A percentile compares a stretch with the other conserved stretches of the same genome.
These are phyloP conservation scores for Aquila chrysaetos DNA, from an alignment of 2,797 vertebrate genomes.

Conservation along the genomic window DNA sequence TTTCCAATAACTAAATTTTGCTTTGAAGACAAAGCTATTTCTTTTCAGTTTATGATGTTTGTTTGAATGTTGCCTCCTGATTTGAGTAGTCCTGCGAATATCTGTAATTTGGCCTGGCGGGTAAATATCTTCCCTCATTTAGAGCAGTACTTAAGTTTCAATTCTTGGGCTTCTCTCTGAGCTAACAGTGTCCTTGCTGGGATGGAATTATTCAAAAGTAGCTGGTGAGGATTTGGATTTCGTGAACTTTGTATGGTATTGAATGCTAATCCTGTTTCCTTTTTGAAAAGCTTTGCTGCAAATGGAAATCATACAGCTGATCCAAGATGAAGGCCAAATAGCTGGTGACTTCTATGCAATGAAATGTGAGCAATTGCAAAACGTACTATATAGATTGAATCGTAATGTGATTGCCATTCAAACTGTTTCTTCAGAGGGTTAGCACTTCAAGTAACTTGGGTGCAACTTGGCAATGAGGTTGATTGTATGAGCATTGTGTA, in stretches of 20 bases:
- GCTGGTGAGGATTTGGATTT: background rate
- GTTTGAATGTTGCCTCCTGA: background rate
- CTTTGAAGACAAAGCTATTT: background rate
- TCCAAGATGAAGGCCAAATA: background rate
- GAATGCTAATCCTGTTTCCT: background rate
- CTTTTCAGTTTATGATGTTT: background rate
- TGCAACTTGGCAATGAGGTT: background rate
- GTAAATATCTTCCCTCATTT: background rate
- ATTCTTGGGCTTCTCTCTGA: background rate
- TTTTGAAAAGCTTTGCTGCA: background rate
- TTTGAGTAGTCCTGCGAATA: background rate
- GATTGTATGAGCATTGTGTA: background rate
- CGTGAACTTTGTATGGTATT: background rate
- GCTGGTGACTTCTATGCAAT: background rate
- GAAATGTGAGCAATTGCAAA: background rate
- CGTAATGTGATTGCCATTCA: background rate
- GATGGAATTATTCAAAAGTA: background rate
- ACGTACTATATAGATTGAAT: background rate
- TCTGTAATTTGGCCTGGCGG: background rate
- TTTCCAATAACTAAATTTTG: background rate
- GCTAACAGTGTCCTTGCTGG: background rate
- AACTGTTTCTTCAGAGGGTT: background rate
- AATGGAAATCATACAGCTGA: background rate
- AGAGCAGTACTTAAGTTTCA: background rate
- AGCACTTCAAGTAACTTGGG: background rate